Evolutionary conservation across 2,113 vertebrate genomes (phyloP).

Genomic region (Pantherophis guttatus): DNA sequence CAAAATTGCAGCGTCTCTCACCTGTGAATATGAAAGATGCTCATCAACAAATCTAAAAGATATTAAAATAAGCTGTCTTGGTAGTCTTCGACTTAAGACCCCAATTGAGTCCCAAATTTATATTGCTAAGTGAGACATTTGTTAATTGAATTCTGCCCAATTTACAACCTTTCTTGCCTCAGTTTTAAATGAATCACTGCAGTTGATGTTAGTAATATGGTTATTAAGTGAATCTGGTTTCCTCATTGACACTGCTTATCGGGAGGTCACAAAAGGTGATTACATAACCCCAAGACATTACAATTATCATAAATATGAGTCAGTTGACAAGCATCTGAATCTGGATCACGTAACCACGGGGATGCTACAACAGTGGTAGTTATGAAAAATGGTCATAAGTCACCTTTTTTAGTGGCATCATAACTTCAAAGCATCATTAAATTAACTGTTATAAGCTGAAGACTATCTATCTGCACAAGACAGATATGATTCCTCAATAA

Average conservation of each 20-base stretch:
- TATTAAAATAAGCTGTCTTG: neutral
- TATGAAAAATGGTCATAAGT: neutral
- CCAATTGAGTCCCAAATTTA: neutral
- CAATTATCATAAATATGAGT: neutral
- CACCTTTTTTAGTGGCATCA: neutral
- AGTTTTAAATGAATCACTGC: neutral
- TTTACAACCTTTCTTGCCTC: neutral
- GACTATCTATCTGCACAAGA: neutral
- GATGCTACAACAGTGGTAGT: neutral
- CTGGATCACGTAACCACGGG: neutral
- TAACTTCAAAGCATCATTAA: neutral
- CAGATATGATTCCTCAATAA: neutral
- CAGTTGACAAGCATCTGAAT: neutral
- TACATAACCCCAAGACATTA: neutral
- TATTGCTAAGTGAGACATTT: neutral
- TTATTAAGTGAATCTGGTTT: neutral
- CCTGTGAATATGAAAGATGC: conserved; percentile 67
- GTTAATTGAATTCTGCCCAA: neutral
- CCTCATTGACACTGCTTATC: neutral
- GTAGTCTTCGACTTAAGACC: neutral
- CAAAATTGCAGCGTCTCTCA: conserved; percentile 85
- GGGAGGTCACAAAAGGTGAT: neutral
- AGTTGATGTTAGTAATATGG: neutral
- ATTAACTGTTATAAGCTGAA: neutral
- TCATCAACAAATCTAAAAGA: neutral